These are phyloP conservation scores for Babylonia areolata DNA, from an alignment of 1,140 invertebrate genomes.

Conservation along the genomic window DNA sequence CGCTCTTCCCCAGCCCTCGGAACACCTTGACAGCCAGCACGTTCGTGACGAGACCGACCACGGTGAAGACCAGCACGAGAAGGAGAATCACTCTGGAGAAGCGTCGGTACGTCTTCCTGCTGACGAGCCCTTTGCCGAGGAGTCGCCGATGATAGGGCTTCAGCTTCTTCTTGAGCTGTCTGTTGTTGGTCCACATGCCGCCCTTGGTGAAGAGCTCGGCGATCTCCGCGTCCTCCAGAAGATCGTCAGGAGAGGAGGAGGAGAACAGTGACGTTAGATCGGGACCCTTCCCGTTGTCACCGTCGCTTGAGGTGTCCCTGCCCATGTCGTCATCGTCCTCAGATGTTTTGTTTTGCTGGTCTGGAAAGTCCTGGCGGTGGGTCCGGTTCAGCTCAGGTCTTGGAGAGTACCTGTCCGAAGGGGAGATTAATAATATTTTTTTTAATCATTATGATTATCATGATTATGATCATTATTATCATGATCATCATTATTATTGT, in stretches of 20 bases:
- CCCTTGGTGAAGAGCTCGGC: background rate
- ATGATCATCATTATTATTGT: too few species aligned
- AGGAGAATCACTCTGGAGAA: background rate
- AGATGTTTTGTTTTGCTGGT: background rate
- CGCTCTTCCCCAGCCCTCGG: background rate
- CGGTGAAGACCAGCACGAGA: background rate
- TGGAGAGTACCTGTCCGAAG: too few species aligned
- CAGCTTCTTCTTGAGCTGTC: background rate
- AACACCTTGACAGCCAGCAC: conserved; percentile 23
- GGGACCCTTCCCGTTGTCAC: background rate
- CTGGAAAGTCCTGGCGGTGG: too few species aligned
- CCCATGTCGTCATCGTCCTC: background rate
- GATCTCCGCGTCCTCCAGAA: conserved; percentile 31
- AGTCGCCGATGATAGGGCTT: background rate
- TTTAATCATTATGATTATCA: too few species aligned
- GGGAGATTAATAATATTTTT: too few species aligned
- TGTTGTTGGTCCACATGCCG: background rate
- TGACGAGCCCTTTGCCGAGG: background rate
- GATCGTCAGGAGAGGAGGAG: background rate
- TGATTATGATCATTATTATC: too few species aligned
- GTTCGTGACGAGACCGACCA: conserved; percentile 28
- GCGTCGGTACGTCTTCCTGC: background rate
- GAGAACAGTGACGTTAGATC: conserved; percentile 17
- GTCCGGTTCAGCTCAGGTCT: too few species aligned
- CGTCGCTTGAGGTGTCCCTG: background rate